phyloP scores from a whole-genome alignment of 2,888 invertebrate species.

The Drosophila greeni region DNA sequence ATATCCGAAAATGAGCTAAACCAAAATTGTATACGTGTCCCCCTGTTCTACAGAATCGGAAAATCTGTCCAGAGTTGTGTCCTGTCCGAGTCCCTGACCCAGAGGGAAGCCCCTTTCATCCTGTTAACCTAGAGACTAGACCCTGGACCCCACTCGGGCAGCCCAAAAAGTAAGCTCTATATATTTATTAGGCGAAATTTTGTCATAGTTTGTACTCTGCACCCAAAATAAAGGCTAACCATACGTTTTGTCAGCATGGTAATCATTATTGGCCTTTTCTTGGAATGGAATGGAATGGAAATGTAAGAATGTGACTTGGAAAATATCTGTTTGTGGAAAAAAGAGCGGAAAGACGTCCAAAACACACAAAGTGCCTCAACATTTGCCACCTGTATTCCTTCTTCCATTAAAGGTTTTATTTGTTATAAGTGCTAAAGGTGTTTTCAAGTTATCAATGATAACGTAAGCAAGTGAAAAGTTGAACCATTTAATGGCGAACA shows the following conservation, averaged over 20 bases:
- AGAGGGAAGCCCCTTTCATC: not conserved
- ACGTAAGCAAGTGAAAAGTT: not conserved
- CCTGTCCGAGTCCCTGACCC: not conserved
- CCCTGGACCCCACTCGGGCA: constrained; percentile 13
- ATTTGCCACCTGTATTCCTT: not conserved
- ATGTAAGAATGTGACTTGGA: not conserved
- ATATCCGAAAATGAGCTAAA: constrained; percentile 19
- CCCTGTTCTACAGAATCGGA: not conserved
- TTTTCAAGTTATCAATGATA: not conserved
- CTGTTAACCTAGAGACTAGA: constrained; percentile 18
- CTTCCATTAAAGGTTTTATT: not conserved
- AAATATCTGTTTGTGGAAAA: not conserved
- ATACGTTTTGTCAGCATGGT: constrained; percentile 18
- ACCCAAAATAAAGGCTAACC: constrained; percentile 32
- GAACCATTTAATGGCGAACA: not conserved
- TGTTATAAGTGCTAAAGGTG: not conserved
- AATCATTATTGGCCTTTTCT: not conserved
- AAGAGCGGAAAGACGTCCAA: not conserved
- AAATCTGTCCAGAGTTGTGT: constrained; percentile 16
- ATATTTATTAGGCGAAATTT: constrained; percentile 32
- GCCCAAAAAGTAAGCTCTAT: constrained; percentile 14
- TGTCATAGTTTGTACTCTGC: constrained; percentile 35
- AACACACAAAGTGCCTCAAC: not conserved
- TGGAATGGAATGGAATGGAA: not conserved
- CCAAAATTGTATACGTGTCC: constrained; percentile 42